phyloP scores from a whole-genome alignment of 2,113 vertebrate genomes.

The Festucalex cinctus region DNA sequence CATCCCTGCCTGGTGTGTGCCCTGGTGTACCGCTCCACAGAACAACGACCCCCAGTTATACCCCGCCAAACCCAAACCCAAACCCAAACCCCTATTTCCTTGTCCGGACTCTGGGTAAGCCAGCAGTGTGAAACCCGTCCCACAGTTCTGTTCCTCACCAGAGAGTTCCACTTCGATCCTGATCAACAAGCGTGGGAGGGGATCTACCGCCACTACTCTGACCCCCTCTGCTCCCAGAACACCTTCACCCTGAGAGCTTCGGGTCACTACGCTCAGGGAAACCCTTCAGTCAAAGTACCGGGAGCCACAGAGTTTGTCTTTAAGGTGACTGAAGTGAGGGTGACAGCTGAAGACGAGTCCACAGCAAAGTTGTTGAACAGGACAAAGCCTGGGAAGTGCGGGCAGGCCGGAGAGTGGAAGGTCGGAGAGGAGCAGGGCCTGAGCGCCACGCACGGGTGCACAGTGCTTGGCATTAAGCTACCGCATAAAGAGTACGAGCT shows the following conservation, averaged over 20 bases:
- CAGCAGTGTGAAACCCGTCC: conserved; percentile 81
- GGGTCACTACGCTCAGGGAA: conserved; percentile 76
- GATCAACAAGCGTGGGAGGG: conserved; percentile 81
- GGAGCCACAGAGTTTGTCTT: conserved; percentile 82
- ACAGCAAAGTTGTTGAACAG: conserved; percentile 75
- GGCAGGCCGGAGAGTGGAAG: conserved; percentile 71
- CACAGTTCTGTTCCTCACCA: conserved; percentile 83
- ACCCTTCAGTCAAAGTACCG: conserved; percentile 69
- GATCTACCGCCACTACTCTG: conserved; percentile 81
- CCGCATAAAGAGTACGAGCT: conserved; percentile 89
- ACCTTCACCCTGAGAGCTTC: conserved; percentile 81
- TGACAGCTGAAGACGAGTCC: conserved; percentile 73
- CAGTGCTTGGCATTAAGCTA: conserved; percentile 80
- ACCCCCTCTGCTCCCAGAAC: conserved; percentile 78
- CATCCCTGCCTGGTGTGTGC: conserved; percentile 82
- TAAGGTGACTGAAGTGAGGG: conserved; percentile 75
- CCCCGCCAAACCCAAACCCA: conserved; percentile 36
- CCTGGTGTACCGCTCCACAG: conserved; percentile 74
- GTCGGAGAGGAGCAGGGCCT: conserved; percentile 79
- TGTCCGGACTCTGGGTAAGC: conserved; percentile 82
- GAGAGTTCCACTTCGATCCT: conserved; percentile 79
- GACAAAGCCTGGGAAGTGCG: conserved; percentile 75
- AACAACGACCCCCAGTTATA: conserved; percentile 78
- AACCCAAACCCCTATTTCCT: conserved; percentile 50
- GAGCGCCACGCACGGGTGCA: conserved; percentile 80